Base-by-base conservation (phyloP, 1,140 invertebrate genomes). In the Lethrus apterus region DNA sequence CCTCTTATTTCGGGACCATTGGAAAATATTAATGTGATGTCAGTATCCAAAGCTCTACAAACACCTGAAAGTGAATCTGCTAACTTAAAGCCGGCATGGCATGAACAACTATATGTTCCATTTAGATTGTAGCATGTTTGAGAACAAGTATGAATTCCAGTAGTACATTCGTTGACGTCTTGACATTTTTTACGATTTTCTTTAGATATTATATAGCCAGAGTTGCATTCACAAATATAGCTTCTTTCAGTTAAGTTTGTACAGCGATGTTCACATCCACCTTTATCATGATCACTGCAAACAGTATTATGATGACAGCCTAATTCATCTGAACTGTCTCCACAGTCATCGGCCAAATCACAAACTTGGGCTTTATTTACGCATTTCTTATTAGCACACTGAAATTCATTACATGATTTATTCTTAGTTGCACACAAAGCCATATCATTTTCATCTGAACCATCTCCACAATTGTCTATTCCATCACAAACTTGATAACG, bases 221-320 rank as follows among this genome's bases (percentile, higher is more conserved):
- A 73, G 64, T 81, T 83, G 64, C 92, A 97, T 20, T 81, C 78
- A 64, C 92, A 96, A 52, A 93, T 89, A 65, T 90, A 93, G 2
- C 88, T 89, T 10, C 80, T 80, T 1, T 80, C 78, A 0, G 83
- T 84, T 0, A 96, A 67, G 61, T 92, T 88, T 30, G 84, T 84
- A 59, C 94, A 98, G 47, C 83, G 83, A 55, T 97, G 92, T 61
- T 93, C 81, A 70, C 94, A 98, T 0, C 92, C 91, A n/a, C 93
- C 93, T 63, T 80, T 82, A 31, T 76, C 79, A 1, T 63, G 58
- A n/a, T 78, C 72, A 17, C 77, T 76, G 64, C 90, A 93, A 2
- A 77, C 76, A 47, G 80, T 82, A 13, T 76, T 73, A 44, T 81
- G 81, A 68, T 88, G 89, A 62, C 93, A 97, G 30, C 92, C 92